Percentiles rank a stretch among this genome's conserved stretches.
Conservation (phyloP, 2,888 invertebrate genomes). For the Mythimna albipuncta region DNA sequence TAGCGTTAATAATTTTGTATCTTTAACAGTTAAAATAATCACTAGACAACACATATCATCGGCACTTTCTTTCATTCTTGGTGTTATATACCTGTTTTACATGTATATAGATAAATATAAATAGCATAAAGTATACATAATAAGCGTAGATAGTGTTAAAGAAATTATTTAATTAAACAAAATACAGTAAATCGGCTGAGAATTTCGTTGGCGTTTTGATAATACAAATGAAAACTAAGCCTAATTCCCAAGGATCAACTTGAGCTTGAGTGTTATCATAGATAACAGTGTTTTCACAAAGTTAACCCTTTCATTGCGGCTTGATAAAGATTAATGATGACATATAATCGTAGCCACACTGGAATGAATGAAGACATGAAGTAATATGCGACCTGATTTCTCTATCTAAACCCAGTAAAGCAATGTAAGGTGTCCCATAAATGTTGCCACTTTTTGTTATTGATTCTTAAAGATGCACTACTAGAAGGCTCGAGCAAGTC, state of each 20-base stretch:
- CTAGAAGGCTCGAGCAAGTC: too few relatives aligned
- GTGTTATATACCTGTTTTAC: slow-evolving; percentile 82
- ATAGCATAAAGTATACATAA: slow-evolving; percentile 62
- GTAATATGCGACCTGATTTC: slow-evolving; percentile 18
- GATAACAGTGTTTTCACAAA: slow-evolving; percentile 30
- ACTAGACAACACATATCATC: slow-evolving; percentile 89
- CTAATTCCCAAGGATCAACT: slow-evolving; percentile 26
- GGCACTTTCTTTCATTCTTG: slow-evolving; percentile 88
- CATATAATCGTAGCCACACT: slow-evolving; percentile 1
- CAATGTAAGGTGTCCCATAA: slow-evolving; percentile 4
- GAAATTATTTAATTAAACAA: slow-evolving; percentile 62
- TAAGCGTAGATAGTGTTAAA: slow-evolving; percentile 76
- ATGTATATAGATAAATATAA: slow-evolving; percentile 74
- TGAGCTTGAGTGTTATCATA: slow-evolving; percentile 32
- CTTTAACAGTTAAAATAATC: slow-evolving; percentile 76
- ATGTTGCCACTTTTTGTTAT: slow-evolving; percentile 18
- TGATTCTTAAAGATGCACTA: slow-evolving; percentile 10
- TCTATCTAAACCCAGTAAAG: slow-evolving; percentile 7
- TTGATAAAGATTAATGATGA: slow-evolving; percentile 29
- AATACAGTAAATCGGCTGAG: slow-evolving; percentile 49
- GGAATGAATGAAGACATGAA: slow-evolving; percentile 5
- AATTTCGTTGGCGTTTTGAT: slow-evolving; percentile 42
- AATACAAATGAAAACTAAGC: slow-evolving; percentile 25
- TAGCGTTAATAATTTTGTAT: slow-evolving; percentile 86
- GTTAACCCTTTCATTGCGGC: slow-evolving; percentile 48